Conservation (phyloP, 2,113 vertebrate species). For the Pristiophorus japonicus region DNA sequence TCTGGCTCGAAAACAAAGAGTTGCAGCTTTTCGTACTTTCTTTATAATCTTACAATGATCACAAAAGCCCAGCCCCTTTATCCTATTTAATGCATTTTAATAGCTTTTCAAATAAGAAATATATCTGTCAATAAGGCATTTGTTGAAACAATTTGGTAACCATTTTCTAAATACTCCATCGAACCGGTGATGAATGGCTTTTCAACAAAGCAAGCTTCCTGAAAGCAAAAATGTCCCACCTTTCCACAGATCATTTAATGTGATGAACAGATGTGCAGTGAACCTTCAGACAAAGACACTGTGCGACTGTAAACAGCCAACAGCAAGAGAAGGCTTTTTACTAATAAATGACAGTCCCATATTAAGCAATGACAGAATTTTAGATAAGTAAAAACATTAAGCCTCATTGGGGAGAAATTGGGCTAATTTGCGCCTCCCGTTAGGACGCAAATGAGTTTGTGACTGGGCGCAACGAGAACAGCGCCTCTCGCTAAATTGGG, state of each 20-base stretch:
- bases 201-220: conserved; percentile 4
- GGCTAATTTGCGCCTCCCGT: no score
- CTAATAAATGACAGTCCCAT: background rate
- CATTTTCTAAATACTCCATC: conserved; percentile 3
- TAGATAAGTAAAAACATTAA: background rate
- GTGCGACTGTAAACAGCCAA: background rate
- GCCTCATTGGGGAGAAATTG: no score
- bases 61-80: background rate
- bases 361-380: background rate
- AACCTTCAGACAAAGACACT: background rate
- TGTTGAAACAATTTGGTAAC: background rate
- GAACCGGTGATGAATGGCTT: background rate
- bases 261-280: conserved; percentile 9
- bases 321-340: background rate
- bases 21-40: background rate
- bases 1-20: background rate
- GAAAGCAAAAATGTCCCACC: conserved; percentile 2
- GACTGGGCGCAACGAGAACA: no score
- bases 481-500: no score
- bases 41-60: background rate
- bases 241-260: conserved; percentile 14
- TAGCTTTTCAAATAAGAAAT: conserved; percentile 12
- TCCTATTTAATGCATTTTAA: conserved; percentile 22
- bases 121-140: background rate
- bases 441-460: no score